phyloP scores from a whole-genome alignment of 2,888 invertebrate species.

The Alcis repandata region DNA sequence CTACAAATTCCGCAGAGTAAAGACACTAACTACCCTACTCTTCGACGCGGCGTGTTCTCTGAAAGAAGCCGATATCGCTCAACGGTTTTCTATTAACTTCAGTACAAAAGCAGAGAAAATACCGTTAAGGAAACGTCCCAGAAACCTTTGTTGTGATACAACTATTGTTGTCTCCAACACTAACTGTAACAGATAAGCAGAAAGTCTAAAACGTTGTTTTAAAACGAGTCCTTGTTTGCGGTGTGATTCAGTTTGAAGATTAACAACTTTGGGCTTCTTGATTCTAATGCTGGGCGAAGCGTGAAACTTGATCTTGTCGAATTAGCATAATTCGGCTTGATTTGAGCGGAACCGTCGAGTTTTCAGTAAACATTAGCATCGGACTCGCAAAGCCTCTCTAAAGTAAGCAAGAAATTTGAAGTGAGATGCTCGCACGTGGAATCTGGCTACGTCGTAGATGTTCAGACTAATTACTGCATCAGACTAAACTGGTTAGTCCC shows the following conservation, averaged over 20 bases:
- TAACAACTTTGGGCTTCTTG: conserved; percentile 21
- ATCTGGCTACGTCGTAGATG: conserved; percentile 66
- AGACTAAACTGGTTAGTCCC: conserved; percentile 75
- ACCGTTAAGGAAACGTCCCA: conserved; percentile 76
- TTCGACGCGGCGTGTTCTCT: conserved; percentile 53
- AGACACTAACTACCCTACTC: conserved; percentile 56
- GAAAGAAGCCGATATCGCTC: conserved; percentile 68
- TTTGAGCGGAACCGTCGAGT: conserved; percentile 20
- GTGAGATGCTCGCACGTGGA: conserved; percentile 59
- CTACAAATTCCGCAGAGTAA: conserved; percentile 45
- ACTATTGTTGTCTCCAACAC: conserved; percentile 72
- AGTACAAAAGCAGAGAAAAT: conserved; percentile 72
- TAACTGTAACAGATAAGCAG: conserved; percentile 55
- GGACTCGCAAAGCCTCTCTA: conserved; percentile 50
- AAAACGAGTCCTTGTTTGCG: conserved; percentile 41
- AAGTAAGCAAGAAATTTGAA: conserved; percentile 65
- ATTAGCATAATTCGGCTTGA: conserved; percentile 28
- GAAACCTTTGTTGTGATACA: conserved; percentile 75
- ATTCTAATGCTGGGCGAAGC: conserved; percentile 24
- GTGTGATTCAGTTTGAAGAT: conserved; percentile 30
- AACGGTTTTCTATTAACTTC: conserved; percentile 72
- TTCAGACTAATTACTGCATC: conserved; percentile 81
- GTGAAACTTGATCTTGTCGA: conserved; percentile 27
- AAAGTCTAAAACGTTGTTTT: conserved; percentile 45
- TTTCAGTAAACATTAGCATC: conserved; percentile 29